Percentiles rank a stretch among this genome's conserved stretches.
Conservation (phyloP, 1,140 invertebrate genomes). For the Drosophila lowei region DNA sequence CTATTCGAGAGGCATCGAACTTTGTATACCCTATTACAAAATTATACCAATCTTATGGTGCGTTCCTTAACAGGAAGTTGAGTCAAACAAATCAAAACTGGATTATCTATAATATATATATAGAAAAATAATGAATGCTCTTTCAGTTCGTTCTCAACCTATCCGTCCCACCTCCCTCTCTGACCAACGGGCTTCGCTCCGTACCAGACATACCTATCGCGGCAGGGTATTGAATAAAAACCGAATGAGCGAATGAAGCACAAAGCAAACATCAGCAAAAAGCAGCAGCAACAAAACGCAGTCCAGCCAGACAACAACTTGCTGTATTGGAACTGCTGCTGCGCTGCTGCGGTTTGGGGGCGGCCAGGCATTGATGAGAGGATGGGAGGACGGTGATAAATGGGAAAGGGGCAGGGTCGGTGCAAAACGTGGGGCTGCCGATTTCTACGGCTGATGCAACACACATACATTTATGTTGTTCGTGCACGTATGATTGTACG, state of each 20-base stretch:
- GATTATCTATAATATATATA: no score
- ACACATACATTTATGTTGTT: slow-evolving; percentile 48
- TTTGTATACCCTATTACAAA: background rate
- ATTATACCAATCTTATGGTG: background rate
- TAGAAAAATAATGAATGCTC: no score
- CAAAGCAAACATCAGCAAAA: slow-evolving; percentile 15
- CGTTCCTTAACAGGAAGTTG: no score
- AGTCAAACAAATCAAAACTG: no score
- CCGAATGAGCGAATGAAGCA: slow-evolving; percentile 35
- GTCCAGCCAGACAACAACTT: slow-evolving; percentile 48
- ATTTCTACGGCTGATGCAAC: slow-evolving; percentile 80
- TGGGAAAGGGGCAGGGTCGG: slow-evolving; percentile 57
- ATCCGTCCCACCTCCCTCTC: background rate
- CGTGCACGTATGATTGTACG: background rate
- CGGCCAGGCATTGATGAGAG: slow-evolving; percentile 32
- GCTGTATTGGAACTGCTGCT: slow-evolving; percentile 61
- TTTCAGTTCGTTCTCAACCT: background rate
- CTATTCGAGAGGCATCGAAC: background rate
- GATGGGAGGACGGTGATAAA: background rate
- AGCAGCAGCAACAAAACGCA: slow-evolving; percentile 50
- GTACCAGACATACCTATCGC: slow-evolving; percentile 2
- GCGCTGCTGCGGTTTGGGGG: slow-evolving; percentile 25
- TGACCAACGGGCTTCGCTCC: slow-evolving; percentile 5
- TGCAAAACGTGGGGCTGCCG: slow-evolving; percentile 68
- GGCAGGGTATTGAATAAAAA: slow-evolving; percentile 38